Percentiles rank a stretch among this genome's conserved stretches.
Conservation (phyloP, 2,113 vertebrate species). For the Hemiscyllium ocellatum region DNA sequence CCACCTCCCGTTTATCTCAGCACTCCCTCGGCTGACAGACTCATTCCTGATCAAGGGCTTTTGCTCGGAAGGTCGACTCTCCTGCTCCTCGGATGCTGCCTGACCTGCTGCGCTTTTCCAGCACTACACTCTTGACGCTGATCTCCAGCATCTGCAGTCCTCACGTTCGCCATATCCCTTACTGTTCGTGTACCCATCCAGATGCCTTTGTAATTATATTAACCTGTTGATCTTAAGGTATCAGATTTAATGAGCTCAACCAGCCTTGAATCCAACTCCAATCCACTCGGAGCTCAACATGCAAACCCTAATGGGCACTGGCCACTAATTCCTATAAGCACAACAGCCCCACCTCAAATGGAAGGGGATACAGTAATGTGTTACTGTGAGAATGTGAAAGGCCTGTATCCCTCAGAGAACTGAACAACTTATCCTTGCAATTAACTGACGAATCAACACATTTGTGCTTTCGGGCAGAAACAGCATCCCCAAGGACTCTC, state of each 20-base stretch:
- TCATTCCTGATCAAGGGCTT: too few species aligned
- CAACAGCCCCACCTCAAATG: background rate
- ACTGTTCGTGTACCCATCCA: too few species aligned
- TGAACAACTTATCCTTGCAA: too few species aligned
- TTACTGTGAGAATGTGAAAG: background rate
- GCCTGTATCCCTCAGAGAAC: background rate
- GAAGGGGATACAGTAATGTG: background rate
- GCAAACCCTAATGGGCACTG: background rate
- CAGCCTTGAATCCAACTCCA: background rate
- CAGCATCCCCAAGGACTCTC: background rate
- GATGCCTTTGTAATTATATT: too few species aligned
- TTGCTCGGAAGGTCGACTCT: background rate
- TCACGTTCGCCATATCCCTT: too few species aligned
- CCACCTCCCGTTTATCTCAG: too few species aligned
- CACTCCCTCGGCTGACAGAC: too few species aligned
- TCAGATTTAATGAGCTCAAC: background rate
- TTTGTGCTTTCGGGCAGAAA: background rate
- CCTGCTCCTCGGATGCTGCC: too few species aligned
- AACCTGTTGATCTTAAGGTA: background rate
- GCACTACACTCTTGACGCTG: too few species aligned
- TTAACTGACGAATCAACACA: background rate
- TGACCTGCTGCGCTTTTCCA: too few species aligned
- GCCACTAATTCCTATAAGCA: background rate
- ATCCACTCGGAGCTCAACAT: background rate
- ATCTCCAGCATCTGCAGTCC: too few species aligned